phyloP scores from a whole-genome alignment of 2,888 invertebrate species.

The Drosophila hamatofila region DNA sequence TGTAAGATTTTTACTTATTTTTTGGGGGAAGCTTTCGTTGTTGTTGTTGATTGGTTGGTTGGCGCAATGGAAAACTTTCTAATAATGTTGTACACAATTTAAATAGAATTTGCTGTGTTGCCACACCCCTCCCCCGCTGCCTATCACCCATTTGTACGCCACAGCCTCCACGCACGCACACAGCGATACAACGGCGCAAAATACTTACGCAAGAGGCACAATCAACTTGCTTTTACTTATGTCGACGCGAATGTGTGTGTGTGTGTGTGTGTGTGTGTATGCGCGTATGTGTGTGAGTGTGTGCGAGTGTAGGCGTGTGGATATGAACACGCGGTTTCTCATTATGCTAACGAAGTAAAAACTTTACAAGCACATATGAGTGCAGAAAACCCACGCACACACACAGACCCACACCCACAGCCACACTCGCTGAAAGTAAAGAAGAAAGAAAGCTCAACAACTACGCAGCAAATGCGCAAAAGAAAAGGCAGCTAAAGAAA shows the following conservation, averaged over 20 bases:
- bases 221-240: constrained; percentile 65
- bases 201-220: constrained; percentile 66
- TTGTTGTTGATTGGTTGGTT: constrained; percentile 44
- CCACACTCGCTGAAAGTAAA: constrained; percentile 30
- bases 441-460: constrained; percentile 44
- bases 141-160: background rate
- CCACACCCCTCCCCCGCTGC: constrained; percentile 15
- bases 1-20: background rate
- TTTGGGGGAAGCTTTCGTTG: background rate
- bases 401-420: constrained; percentile 11
- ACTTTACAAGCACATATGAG: constrained; percentile 82
- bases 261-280: constrained; percentile 10
- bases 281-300: constrained; percentile 21
- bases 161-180: constrained; percentile 19
- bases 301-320: constrained; percentile 50
- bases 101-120: constrained; percentile 82
- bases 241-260: constrained; percentile 17
- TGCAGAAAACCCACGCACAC: constrained; percentile 41
- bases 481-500: constrained; percentile 26
- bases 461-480: constrained; percentile 51
- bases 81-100: constrained; percentile 85
- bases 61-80: constrained; percentile 81
- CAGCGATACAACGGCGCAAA: constrained; percentile 39
- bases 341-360: constrained; percentile 84
- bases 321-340: constrained; percentile 82